Evolutionary conservation across 2,888 invertebrate species (phyloP), one percentile per base, ranked within the genome.

Genomic region (Drosophila conformis): DNA sequence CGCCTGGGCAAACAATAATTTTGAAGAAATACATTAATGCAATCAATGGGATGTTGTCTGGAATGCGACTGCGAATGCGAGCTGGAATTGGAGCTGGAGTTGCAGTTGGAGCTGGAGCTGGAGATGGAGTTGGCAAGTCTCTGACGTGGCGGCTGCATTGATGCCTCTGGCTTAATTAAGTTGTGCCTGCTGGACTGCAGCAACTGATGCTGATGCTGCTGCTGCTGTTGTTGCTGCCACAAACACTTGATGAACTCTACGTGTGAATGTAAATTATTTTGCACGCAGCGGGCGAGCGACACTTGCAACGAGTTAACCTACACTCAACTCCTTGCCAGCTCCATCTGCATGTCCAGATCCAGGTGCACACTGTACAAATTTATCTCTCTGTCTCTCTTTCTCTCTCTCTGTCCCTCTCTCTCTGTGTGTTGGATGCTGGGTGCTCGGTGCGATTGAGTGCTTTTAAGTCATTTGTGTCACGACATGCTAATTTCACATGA

Each of bases 1-100:
- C 89, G 91, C 89, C 83, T 89, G 92, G 82, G 83, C 91, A 91
- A 91, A 91, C 91, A 92, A 91, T 92, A 92, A 91, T 92, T 91
- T 92, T 90, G 90, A 91, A 92, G 92, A 89, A 91, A 90, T 91
- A 89, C 87, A 87, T 87, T 87, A 87, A 87, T 91, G 91, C 90
- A 87, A 87, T 87, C 87, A 87, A 87, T 90, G 86, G 87, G 70
- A 80, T 87, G 78, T 82, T 73, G 74, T 80, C 80, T 60, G 77
- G 80, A 80, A 76, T 76, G 66, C 31, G 61, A 51, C 2, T 27
- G 15, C 27, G 61, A 51, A 4, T 27, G 15, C 27, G 18, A 49
- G 18, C 27, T 49, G 27, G 10, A 49, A 6, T 27, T 49, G 49
- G 27, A 49, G 49, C 27, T 49, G 42, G 42, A 42, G 42, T 2